These are phyloP conservation scores for Myiozetetes cayanensis DNA, from an alignment of 2,113 vertebrate genomes.

Conservation along the genomic window DNA sequence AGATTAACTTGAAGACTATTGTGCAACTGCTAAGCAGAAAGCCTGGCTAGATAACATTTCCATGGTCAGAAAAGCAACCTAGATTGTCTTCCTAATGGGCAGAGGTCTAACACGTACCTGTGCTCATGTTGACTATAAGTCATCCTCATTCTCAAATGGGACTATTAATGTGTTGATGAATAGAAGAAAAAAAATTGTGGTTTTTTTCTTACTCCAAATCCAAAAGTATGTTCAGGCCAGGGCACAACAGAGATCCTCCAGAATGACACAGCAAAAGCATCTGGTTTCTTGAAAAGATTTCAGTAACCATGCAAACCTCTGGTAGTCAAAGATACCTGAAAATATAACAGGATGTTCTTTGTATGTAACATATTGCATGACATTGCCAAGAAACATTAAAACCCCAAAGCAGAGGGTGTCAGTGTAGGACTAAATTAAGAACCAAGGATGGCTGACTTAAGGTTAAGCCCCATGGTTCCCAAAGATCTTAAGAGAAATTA, in stretches of 20 bases:
- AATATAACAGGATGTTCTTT: not conserved
- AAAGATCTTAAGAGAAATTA: not conserved
- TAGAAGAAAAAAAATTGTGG: not conserved
- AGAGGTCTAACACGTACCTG: not conserved
- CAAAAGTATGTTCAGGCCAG: not conserved
- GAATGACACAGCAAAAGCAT: not conserved
- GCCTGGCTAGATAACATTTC: not conserved
- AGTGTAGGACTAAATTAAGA: not conserved
- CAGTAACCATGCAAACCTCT: not conserved
- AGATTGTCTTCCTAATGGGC: not conserved
- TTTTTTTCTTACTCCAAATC: not conserved
- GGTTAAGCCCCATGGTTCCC: not conserved
- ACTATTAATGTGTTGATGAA: not conserved
- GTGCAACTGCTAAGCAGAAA: not conserved
- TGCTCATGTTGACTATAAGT: not conserved
- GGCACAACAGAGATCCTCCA: not conserved
- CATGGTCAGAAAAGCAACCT: not conserved
- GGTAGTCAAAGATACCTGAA: not conserved
- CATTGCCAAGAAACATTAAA: not conserved
- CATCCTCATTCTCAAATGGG: not conserved
- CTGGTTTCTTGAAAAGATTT: not conserved
- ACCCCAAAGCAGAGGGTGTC: not conserved
- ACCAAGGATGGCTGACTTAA: not conserved
- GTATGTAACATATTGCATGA: fast-evolving
- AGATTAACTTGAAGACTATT: not conserved